Percentiles rank a stretch among this genome's conserved stretches.
Evolutionary conservation across 2,888 invertebrate genomes (phyloP).

Genomic region (Agonum fuliginosum): DNA sequence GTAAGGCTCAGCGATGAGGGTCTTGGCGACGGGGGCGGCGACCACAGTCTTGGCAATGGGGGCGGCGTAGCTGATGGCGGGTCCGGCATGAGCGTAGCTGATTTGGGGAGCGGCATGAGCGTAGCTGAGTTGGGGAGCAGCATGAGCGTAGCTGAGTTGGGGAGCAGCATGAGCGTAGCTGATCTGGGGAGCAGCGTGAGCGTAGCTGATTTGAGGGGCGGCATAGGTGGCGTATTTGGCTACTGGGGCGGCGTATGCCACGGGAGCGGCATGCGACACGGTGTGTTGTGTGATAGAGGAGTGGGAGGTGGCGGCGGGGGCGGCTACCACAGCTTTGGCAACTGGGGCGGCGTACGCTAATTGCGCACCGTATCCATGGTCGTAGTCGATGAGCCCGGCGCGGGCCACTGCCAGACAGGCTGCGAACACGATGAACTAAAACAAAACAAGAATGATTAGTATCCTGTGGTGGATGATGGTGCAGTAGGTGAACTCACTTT

Average conservation of each 20-base stretch:
- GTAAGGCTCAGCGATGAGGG: conserved; percentile 45
- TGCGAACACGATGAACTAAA: conserved; percentile 66
- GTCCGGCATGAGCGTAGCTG: conserved; percentile 17
- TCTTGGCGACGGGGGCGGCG: conserved; percentile 65
- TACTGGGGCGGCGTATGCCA: conserved; percentile 16
- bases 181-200: conserved; percentile 51
- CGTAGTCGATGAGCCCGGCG: conserved; percentile 44
- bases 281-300: conserved; percentile 53
- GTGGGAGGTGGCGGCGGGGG: conserved; percentile 36
- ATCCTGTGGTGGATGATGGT: no score
- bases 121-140: conserved; percentile 49
- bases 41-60: conserved; percentile 59
- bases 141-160: no score
- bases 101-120: conserved; percentile 53
- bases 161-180: conserved; percentile 7
- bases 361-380: conserved; percentile 46
- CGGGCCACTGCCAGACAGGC: conserved; percentile 63
- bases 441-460: conserved; percentile 31
- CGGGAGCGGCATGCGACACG: conserved; percentile 59
- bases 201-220: conserved; percentile 1
- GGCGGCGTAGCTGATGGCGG: conserved; percentile 43
- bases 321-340: conserved; percentile 48
- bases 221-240: conserved; percentile 23
- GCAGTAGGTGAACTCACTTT: conserved; percentile 64
- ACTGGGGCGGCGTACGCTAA: conserved; percentile 57